Base-by-base conservation (phyloP, 2,888 invertebrate genomes). In the Folsomia manolachei region DNA sequence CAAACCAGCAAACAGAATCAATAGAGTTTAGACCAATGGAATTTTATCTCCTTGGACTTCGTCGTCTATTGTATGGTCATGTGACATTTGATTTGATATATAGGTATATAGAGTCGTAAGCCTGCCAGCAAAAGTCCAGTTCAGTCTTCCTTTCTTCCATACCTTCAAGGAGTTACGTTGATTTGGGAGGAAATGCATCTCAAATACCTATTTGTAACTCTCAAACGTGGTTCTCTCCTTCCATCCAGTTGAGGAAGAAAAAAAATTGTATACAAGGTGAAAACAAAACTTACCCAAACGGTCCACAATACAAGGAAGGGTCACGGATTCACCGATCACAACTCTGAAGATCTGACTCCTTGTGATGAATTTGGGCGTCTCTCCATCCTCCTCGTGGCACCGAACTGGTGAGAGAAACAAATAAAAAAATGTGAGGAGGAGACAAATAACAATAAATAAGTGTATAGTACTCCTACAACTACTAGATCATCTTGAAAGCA, bases 241-340 rank as follows among this genome's bases (percentile, higher is more conserved):
- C 39, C 39, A 4, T 39, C 39, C 14, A 14, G 7, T 39, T 39
- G 39, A 39, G 14, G 4, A 39, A 39, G 39, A 39, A 39, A 39
- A 39, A 39, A 39, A 39, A 39, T 14, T 39, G n/a, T n/a, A n/a
- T n/a, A n/a, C n/a, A n/a, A n/a, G n/a, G 23, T 62, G 62, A 7
- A 11, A n/a, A 62, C 23, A 64, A 63, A 18, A 84, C 88, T 88
- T 84, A 91, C 92, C 92, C 80, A 91, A 85, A 83, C 92, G 90
- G 83, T 91, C 91, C 14, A 92, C 91, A 84, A 91, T 91, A 81
- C 92, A 92, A 9, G 92, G 92, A 72, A 92, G 84, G 64, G 90
- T 87, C 66, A 92, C 86, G 0, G 91, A 91, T 83, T 92, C 92
- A 2, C 92, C 92, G 0, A 90, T 89, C 63, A 91, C 90, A 0